These are phyloP conservation scores for Chlorospingus semifuscus DNA, from an alignment of 2,797 vertebrate genomes.

Conservation along the genomic window DNA sequence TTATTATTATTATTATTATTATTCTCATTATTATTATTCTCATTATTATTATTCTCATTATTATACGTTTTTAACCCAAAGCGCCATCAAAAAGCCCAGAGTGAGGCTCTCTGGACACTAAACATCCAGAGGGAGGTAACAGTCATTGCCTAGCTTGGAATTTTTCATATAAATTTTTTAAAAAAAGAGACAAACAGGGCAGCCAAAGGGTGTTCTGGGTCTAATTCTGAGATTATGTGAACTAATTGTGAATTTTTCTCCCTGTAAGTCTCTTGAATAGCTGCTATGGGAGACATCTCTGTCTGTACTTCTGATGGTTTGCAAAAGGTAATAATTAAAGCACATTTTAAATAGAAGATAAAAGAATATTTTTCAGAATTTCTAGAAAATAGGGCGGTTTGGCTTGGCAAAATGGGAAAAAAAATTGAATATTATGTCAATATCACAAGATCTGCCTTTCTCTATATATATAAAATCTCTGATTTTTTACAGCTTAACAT, in stretches of 20 bases:
- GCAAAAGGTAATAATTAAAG: not conserved
- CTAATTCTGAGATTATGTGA: not conserved
- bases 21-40: not conserved
- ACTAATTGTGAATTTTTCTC: not conserved
- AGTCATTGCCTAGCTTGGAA: not conserved
- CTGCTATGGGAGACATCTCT: not conserved
- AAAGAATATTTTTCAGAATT: not conserved
- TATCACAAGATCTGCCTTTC: slow-evolving; percentile 14
- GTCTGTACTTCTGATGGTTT: not conserved
- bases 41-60: not conserved
- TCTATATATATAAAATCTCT: not conserved
- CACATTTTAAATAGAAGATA: not conserved
- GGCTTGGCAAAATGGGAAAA: not conserved
- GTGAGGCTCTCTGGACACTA: not conserved
- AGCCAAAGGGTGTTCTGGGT: not conserved
- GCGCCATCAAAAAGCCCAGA: not conserved
- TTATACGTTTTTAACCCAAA: not conserved
- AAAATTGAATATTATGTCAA: not conserved
- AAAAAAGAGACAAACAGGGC: not conserved
- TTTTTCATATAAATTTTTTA: not conserved
- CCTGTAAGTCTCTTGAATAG: not conserved
- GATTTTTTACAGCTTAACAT: not conserved
- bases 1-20: not conserved
- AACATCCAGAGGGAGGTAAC: not conserved
- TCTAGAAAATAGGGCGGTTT: not conserved